These are phyloP conservation scores for Aphaenogaster ashmeadi DNA, from an alignment of 1,140 invertebrate genomes.

Conservation along the genomic window DNA sequence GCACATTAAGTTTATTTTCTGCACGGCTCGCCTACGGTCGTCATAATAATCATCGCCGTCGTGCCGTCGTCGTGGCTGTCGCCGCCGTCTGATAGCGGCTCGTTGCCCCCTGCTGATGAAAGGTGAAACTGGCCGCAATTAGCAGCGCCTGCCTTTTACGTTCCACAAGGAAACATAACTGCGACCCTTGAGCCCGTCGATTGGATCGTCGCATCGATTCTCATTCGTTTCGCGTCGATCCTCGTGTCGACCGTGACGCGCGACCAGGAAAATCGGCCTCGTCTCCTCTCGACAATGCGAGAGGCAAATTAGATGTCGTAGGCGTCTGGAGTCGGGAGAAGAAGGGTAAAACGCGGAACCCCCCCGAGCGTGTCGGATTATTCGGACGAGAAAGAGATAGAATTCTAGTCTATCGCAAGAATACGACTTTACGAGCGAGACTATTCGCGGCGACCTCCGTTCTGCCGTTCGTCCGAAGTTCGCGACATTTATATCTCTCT, in stretches of 20 bases:
- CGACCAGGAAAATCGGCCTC: slow-evolving; percentile 3
- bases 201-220: slow-evolving; percentile 76
- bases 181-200: slow-evolving; percentile 67
- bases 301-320: neutral
- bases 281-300: neutral
- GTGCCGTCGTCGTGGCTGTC: slow-evolving; percentile 9
- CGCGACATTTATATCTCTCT: slow-evolving; percentile 16
- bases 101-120: slow-evolving; percentile 66
- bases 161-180: slow-evolving; percentile 61
- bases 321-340: neutral
- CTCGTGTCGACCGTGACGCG: neutral
- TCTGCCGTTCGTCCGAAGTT: neutral
- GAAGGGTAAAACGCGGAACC: neutral
- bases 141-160: slow-evolving; percentile 51
- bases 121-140: slow-evolving; percentile 67
- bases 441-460: neutral
- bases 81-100: slow-evolving; percentile 64
- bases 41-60: slow-evolving; percentile 41
- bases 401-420: neutral
- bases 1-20: slow-evolving; percentile 36
- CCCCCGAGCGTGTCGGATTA: neutral
- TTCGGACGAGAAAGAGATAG: neutral
- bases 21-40: neutral
- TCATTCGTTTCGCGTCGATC: slow-evolving; percentile 57
- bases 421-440: slow-evolving; percentile 20